A percentile compares a stretch with the other conserved stretches of the same genome.
Evolutionary conservation across 2,113 vertebrate genomes (phyloP).

Genomic region (Crotalus horridus): DNA sequence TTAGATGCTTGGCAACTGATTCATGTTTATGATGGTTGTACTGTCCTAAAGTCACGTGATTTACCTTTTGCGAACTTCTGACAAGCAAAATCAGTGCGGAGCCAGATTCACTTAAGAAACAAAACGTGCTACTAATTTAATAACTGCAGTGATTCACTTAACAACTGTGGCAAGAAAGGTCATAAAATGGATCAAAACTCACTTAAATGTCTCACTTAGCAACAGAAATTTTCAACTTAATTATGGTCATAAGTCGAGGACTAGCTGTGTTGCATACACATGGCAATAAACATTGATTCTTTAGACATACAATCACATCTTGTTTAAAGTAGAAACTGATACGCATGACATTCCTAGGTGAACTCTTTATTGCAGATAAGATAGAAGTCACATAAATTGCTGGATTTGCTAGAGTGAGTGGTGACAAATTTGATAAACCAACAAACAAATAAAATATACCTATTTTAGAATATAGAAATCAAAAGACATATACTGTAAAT

Average conservation of each 20-base stretch:
- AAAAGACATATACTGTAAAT: neutral
- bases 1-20: too few relatives aligned
- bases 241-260: too few relatives aligned
- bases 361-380: neutral
- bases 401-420: neutral
- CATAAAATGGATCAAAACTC: too few relatives aligned
- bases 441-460: neutral
- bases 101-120: too few relatives aligned
- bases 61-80: neutral
- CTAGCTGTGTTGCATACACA: neutral
- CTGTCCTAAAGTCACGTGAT: neutral
- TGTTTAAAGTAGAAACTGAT: neutral
- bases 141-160: too few relatives aligned
- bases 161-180: too few relatives aligned
- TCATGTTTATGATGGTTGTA: neutral
- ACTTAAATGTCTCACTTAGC: too few relatives aligned
- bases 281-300: neutral
- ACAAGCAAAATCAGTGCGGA: neutral
- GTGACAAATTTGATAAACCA: neutral
- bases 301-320: neutral
- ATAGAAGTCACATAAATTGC: neutral
- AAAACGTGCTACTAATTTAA: too few relatives aligned
- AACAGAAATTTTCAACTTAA: too few relatives aligned
- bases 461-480: neutral
- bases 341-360: neutral